These are phyloP conservation scores for Sclerurus mexicanus DNA, from an alignment of 2,113 vertebrate species.

Conservation along the genomic window DNA sequence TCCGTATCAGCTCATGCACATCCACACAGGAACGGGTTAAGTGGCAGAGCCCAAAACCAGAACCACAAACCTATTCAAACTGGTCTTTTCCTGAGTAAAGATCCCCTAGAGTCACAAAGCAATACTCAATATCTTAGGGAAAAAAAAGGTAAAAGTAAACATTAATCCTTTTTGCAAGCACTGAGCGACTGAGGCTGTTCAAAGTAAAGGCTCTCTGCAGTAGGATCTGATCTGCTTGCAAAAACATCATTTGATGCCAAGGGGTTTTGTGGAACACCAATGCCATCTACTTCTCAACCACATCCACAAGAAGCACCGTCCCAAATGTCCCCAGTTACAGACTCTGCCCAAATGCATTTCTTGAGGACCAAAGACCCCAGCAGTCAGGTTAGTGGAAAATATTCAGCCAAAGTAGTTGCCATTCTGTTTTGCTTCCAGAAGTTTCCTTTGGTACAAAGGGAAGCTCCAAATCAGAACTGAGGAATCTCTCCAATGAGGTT, in stretches of 20 bases:
- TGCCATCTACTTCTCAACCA: not conserved
- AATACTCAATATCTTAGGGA: not conserved
- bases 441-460: not conserved
- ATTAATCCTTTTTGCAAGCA: constrained; percentile 1
- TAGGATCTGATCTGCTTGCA: constrained; percentile 18
- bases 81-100: not conserved
- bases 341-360: not conserved
- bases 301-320: constrained; percentile 7
- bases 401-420: not conserved
- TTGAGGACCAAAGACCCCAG: not conserved
- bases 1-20: not conserved
- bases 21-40: not conserved
- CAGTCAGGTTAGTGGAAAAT: not conserved
- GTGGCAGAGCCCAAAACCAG: not conserved
- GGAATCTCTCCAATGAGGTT: not conserved
- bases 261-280: constrained; percentile 26
- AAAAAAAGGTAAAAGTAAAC: constrained; percentile 12
- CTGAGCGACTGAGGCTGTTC: not conserved
- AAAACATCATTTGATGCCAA: constrained; percentile 37
- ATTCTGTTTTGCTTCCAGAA: not conserved
- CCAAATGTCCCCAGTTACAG: not conserved
- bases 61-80: not conserved
- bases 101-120: constrained; percentile 16
- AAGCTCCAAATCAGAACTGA: not conserved
- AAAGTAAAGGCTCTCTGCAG: constrained; percentile 38